Base-by-base conservation (phyloP, 2,888 invertebrate species). In the Cerceris rybyensis region DNA sequence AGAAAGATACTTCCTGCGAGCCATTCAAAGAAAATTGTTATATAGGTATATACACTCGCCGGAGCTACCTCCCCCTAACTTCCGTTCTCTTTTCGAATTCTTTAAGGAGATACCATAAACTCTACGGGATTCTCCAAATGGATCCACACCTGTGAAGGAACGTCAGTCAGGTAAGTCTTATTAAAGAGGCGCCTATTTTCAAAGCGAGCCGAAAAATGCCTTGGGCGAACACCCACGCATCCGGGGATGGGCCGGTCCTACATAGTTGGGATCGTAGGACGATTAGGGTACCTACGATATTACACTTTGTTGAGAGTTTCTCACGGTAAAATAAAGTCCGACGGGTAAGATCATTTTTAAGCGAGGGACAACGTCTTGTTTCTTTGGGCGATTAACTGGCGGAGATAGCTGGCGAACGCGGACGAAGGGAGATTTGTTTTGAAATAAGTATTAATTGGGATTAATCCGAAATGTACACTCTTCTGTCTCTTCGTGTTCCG, bases 211-310 rank as follows among this genome's bases (percentile, higher is more conserved):
- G 70, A 71, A 79, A 70, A 17, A 49, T 39, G 59, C 68, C 63
- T 64, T 39, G 71, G 55, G 58, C 60, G 41, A 63, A 85, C 85
- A 71, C 85, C 85, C 76, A 85, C 85, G 87, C 83, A 72, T 64
- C 70, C 78, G 74, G 74, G 16, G 13, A 41, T 17, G 11, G 41
- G 46, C 41, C 72, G 39, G 68, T 59, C 79, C 66, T 46, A 57
- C 46, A 58, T 65, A 54, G 58, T 28, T 63, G 54, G 42, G 55
- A 41, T 57, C 63, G 50, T 72, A 74, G 66, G 59, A 66, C 75
- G 85, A 78, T 81, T 77, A 73, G 70, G 75, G 60, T 68, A 39
- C 17, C 57, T 52, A 42, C 67, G 41, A 43, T 60, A 39, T 66
- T 70, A 66, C 55, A 69, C 67, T 68, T 67, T 41, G 67, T 75